These are phyloP conservation scores for Leptopilina boulardi DNA, from an alignment of 1,140 invertebrate genomes.

Conservation along the genomic window DNA sequence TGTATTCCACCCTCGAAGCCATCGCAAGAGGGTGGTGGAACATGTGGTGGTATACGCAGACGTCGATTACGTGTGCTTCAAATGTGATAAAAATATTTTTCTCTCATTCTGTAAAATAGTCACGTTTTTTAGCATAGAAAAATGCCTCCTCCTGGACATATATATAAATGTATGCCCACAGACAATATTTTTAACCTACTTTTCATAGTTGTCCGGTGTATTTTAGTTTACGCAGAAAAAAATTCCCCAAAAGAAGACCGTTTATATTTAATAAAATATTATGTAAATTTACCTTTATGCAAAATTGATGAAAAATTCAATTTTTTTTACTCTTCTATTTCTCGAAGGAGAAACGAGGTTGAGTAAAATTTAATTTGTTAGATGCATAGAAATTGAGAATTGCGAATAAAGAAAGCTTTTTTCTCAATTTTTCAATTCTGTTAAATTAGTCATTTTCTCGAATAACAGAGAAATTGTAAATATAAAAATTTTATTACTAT, in stretches of 20 bases:
- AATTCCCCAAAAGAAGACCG: not conserved
- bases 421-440: too few relatives aligned
- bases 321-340: too few relatives aligned
- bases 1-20: constrained; percentile 6
- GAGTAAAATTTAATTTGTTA: too few relatives aligned
- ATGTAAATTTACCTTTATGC: too few relatives aligned
- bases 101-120: not conserved
- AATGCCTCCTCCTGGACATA: not conserved
- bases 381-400: too few relatives aligned
- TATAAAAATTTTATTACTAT: too few relatives aligned
- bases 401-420: too few relatives aligned
- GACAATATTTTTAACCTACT: not conserved
- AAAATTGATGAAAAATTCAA: too few relatives aligned
- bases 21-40: not conserved
- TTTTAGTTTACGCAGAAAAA: not conserved
- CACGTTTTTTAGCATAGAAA: not conserved
- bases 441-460: too few relatives aligned
- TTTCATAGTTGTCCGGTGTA: not conserved
- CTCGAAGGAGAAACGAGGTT: too few relatives aligned
- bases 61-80: not conserved
- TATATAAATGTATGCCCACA: not conserved
- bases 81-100: constrained; percentile 4
- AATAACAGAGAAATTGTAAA: too few relatives aligned
- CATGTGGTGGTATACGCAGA: not conserved
- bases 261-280: too few relatives aligned